These are phyloP conservation scores for Aegithalos caudatus DNA, from an alignment of 2,113 vertebrate species.

Conservation along the genomic window DNA sequence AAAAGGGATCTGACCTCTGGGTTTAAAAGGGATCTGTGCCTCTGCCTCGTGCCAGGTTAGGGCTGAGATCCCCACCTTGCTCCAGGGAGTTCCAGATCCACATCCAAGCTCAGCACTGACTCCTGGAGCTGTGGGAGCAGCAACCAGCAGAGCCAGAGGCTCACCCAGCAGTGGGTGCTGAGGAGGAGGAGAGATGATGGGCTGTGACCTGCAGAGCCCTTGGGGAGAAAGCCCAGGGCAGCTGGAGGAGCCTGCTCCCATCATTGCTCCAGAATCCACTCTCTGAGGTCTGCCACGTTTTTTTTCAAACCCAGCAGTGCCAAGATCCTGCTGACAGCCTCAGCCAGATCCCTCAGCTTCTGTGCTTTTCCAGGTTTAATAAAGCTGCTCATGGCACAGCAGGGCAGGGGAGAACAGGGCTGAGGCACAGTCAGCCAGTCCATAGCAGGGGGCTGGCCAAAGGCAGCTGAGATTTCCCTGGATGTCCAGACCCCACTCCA, in stretches of 20 bases:
- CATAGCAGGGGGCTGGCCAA: neutral
- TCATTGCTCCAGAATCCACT: neutral
- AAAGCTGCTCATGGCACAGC: neutral
- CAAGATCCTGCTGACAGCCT: neutral
- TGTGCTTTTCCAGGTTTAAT: neutral
- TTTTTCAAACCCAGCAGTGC: neutral
- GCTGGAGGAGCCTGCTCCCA: neutral
- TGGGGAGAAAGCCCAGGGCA: neutral
- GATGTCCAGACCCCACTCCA: neutral
- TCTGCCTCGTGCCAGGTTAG: neutral
- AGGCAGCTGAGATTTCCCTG: neutral
- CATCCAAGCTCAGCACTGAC: neutral
- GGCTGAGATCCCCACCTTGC: neutral
- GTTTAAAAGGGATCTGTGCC: neutral
- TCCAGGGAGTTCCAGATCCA: neutral
- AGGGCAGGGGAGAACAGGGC: neutral
- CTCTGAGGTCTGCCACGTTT: neutral
- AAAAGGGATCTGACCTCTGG: neutral
- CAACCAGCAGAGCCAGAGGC: neutral
- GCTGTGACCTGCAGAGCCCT: neutral
- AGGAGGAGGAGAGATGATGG: neutral
- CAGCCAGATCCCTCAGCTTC: neutral
- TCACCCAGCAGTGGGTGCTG: neutral
- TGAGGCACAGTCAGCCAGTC: neutral
- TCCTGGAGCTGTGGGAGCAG: neutral